These are phyloP conservation scores for Sphaerodactylus townsendi DNA, from an alignment of 2,113 vertebrate genomes.

Conservation along the genomic window DNA sequence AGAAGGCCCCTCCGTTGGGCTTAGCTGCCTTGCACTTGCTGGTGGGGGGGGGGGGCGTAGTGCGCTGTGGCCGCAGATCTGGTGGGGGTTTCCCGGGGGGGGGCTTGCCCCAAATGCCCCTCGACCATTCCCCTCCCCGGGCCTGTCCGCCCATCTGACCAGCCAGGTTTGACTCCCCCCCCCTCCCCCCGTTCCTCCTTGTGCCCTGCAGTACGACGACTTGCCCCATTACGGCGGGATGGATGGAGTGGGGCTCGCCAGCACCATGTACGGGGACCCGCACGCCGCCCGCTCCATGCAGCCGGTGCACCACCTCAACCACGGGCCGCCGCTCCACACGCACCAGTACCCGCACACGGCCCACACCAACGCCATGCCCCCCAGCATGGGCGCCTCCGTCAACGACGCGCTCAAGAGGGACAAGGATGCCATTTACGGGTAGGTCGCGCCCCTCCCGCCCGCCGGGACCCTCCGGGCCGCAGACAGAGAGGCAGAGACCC, in stretches of 20 bases:
- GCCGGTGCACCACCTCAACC: conserved; percentile 95
- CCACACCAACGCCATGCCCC: conserved; percentile 95
- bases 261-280: conserved; percentile 98
- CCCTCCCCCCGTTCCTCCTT: conserved; percentile 65
- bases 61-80: too few species aligned
- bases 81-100: not conserved
- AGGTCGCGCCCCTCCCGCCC: conserved; percentile 58
- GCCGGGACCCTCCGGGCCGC: too few species aligned
- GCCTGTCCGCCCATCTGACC: conserved; percentile 44
- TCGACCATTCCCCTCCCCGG: not conserved
- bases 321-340: conserved; percentile 94
- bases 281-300: conserved; percentile 97
- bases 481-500: too few species aligned
- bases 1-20: too few species aligned
- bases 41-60: too few species aligned
- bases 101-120: too few species aligned
- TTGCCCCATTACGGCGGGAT: conserved; percentile 97
- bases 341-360: conserved; percentile 97
- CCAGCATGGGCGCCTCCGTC: conserved; percentile 95
- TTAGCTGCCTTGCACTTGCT: too few species aligned
- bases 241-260: conserved; percentile 97
- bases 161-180: conserved; percentile 52
- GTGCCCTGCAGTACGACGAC: conserved; percentile 96
- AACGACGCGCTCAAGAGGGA: conserved; percentile 99
- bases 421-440: conserved; percentile 99